Base-by-base conservation (phyloP, 2,888 invertebrate species). In the Acrocera orbiculus region DNA sequence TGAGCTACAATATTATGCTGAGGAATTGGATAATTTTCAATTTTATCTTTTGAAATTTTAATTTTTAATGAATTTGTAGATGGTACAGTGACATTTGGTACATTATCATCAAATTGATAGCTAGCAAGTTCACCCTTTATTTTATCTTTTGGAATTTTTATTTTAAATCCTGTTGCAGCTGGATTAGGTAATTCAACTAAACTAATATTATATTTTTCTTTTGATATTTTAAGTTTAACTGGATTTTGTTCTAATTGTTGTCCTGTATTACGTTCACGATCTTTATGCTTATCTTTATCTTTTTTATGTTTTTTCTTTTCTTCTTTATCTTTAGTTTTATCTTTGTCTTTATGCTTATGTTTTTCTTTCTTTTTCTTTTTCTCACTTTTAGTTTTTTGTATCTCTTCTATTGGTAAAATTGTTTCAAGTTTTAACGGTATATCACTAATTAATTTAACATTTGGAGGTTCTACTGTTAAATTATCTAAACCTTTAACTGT, bases 91-190 rank as follows among this genome's bases (percentile, higher is more conserved):
- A 28, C 1, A 56, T 10, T 16, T 11, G 16, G 14, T 16, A 33
- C 17, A 31, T 26, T 34, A 16, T 40, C 40, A 10, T 40, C 40
- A 3, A 27, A 8, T 28, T 34, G 36, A 27, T 34, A 37, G n/a
- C 29, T 30, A 17, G 44, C 36, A 16, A 48, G 46, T 42, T 60
- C 70, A 30, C 64, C 65, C 44, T 74, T 72, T 26, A 81, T 56
- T 32, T 76, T 63, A 42, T 81, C 80, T 50, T 79, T 81, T 1
- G 79, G 75, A 32, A 85, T 85, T 56, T 82, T 85, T 30, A 85
- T 78, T 55, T 83, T 83, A 29, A 85, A 52, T 1, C 76, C 74
- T 7, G 47, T 45, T 23, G 52, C 47, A 14, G 39, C 22, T 34
- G 46, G 44, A 43, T 41, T 47, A 19, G 42, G 42, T 47, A 46